Percentiles rank a stretch among this genome's conserved stretches.
phyloP scores from a whole-genome alignment of 2,113 vertebrate genomes.

The Hydrochoerus hydrochaeris region DNA sequence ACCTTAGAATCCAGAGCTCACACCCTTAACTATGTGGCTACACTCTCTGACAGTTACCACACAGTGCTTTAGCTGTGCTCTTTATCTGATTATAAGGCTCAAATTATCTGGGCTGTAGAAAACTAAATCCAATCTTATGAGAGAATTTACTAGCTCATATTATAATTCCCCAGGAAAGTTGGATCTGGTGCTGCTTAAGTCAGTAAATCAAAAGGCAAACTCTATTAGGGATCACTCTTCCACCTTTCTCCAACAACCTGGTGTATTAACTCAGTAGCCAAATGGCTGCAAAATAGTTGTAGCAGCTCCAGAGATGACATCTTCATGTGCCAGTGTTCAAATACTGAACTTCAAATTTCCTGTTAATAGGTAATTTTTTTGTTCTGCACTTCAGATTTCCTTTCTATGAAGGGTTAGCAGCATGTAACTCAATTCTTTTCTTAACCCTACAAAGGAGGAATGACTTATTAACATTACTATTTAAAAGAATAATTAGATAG shows the following conservation, averaged over 20 bases:
- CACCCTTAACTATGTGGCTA: rapidly evolving
- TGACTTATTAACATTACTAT: neutral
- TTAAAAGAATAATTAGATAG: neutral
- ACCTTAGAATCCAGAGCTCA: neutral
- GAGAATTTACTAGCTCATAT: neutral
- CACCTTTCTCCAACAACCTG: neutral
- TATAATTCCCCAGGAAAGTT: constrained; percentile 12
- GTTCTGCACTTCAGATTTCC: neutral
- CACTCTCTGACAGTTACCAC: neutral
- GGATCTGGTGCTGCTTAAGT: neutral
- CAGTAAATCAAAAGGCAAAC: neutral
- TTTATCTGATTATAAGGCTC: neutral
- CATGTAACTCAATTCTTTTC: neutral
- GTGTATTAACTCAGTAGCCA: neutral
- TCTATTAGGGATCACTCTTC: neutral
- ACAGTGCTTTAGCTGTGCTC: neutral
- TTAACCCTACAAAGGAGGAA: neutral
- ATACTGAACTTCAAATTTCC: neutral
- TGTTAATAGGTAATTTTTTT: neutral
- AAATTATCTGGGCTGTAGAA: neutral
- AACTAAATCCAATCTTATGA: neutral
- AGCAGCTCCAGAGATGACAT: neutral
- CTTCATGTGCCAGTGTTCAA: neutral
- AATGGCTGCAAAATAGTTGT: neutral
- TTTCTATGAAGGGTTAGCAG: neutral